Conservation (phyloP, 2,113 vertebrate genomes). For the Sigmodon hispidus region DNA sequence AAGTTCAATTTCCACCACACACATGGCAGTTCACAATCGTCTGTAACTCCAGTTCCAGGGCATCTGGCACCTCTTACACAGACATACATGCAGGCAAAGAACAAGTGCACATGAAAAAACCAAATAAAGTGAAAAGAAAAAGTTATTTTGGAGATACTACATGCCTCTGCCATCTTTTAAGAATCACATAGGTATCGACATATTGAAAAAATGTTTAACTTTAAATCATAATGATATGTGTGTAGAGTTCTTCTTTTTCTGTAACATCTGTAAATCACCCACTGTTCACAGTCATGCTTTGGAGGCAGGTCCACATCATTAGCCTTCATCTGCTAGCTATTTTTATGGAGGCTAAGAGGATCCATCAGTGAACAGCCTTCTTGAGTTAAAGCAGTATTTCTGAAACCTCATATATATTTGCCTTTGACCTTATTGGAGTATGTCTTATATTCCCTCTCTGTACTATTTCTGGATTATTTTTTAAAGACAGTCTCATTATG, state of each 20-base stretch:
- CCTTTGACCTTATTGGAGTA: background rate
- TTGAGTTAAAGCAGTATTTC: slow-evolving; percentile 49
- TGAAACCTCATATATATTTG: slow-evolving; percentile 46
- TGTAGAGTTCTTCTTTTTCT: slow-evolving; percentile 3
- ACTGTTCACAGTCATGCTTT: background rate
- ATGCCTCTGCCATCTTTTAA: background rate
- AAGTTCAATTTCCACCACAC: background rate
- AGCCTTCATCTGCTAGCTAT: slow-evolving; percentile 2
- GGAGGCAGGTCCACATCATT: background rate
- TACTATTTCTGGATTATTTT: slow-evolving; percentile 29
- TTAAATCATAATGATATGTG: slow-evolving; percentile 6
- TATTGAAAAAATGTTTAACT: slow-evolving; percentile 39
- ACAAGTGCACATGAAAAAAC: background rate
- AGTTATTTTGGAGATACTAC: background rate
- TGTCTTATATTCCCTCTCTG: background rate
- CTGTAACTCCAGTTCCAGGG: background rate
- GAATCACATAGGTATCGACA: background rate
- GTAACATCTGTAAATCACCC: slow-evolving; percentile 6
- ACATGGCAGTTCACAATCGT: background rate
- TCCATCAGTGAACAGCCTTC: background rate
- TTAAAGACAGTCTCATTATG: background rate
- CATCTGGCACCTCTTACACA: background rate
- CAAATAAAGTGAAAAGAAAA: background rate
- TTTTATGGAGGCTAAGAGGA: background rate
- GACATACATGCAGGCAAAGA: background rate